Conservation (phyloP, 2,888 invertebrate species). For the Beris chalybata region DNA sequence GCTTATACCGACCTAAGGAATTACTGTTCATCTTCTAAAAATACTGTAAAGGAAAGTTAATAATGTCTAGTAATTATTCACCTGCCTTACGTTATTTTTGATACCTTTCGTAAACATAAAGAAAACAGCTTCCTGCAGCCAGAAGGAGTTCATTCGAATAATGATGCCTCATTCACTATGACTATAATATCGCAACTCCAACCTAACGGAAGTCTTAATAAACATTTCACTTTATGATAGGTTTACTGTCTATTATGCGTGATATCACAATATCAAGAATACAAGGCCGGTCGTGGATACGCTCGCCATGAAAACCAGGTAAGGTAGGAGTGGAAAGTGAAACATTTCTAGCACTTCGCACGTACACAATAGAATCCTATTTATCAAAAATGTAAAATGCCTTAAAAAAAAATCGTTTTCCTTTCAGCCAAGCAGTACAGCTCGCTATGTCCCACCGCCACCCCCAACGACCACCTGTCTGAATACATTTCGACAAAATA, state of each 20-base stretch:
- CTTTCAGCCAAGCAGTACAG: conserved; percentile 17
- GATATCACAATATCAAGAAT: conserved; percentile 84
- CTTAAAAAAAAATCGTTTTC: background rate
- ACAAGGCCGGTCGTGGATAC: conserved; percentile 71
- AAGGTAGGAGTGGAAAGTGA: conserved; percentile 1
- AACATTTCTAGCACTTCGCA: background rate
- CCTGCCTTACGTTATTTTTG: too few relatives aligned
- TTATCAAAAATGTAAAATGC: conserved; percentile 9
- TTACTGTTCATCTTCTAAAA: too few relatives aligned
- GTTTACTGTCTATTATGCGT: conserved; percentile 81
- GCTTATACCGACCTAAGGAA: too few relatives aligned
- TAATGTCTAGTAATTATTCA: too few relatives aligned
- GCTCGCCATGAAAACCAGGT: conserved; percentile 17
- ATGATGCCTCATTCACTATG: too few relatives aligned
- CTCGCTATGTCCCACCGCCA: conserved; percentile 33
- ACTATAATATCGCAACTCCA: background rate
- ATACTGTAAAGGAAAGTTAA: too few relatives aligned
- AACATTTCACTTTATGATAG: conserved; percentile 57
- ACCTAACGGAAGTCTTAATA: conserved; percentile 2
- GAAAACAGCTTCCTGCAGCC: too few relatives aligned
- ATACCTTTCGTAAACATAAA: too few relatives aligned
- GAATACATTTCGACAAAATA: conserved; percentile 40
- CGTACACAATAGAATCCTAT: conserved; percentile 4
- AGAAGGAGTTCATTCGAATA: too few relatives aligned
- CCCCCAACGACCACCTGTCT: conserved; percentile 40